phyloP scores from a whole-genome alignment of 2,797 vertebrate species.

The Arrhamphus sclerolepis region DNA sequence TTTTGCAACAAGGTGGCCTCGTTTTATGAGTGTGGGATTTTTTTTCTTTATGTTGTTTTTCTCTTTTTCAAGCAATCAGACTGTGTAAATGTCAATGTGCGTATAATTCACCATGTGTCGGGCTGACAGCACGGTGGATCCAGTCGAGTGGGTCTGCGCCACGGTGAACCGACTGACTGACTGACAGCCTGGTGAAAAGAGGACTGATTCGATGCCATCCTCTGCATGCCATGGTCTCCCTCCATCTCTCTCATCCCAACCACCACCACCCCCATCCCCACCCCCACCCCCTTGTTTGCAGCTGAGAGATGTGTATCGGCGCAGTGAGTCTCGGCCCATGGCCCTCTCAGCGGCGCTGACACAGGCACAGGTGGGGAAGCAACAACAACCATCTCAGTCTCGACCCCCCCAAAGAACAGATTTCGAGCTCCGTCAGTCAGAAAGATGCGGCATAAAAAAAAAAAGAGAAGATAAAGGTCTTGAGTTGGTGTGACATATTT shows the following conservation, averaged over 20 bases:
- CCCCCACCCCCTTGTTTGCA: constrained; percentile 35
- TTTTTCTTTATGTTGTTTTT: background rate
- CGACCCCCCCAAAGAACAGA: constrained; percentile 16
- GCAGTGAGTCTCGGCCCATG: constrained; percentile 55
- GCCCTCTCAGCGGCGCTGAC: constrained; percentile 40
- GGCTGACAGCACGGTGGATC: constrained; percentile 65
- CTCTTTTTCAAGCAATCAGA: constrained; percentile 19
- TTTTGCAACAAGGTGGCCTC: background rate
- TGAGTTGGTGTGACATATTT: constrained; percentile 24
- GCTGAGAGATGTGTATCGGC: constrained; percentile 51
- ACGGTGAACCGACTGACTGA: constrained; percentile 45
- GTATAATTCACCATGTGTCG: constrained; percentile 49
- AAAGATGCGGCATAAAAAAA: constrained; percentile 51
- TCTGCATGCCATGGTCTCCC: constrained; percentile 53
- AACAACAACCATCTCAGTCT: constrained; percentile 13
- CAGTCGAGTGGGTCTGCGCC: constrained; percentile 69
- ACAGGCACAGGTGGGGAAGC: constrained; percentile 65
- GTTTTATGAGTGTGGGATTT: constrained; percentile 21
- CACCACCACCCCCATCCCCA: too few relatives aligned
- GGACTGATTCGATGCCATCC: constrained; percentile 65
- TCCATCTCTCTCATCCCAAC: constrained; percentile 19
- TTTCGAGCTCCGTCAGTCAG: constrained; percentile 49
- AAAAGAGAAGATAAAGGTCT: constrained; percentile 27
- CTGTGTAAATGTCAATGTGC: constrained; percentile 36
- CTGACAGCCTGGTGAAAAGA: constrained; percentile 71